Evolutionary conservation across 2,797 vertebrate species (phyloP).

Genomic region (Yasuhikotakia modesta): DNA sequence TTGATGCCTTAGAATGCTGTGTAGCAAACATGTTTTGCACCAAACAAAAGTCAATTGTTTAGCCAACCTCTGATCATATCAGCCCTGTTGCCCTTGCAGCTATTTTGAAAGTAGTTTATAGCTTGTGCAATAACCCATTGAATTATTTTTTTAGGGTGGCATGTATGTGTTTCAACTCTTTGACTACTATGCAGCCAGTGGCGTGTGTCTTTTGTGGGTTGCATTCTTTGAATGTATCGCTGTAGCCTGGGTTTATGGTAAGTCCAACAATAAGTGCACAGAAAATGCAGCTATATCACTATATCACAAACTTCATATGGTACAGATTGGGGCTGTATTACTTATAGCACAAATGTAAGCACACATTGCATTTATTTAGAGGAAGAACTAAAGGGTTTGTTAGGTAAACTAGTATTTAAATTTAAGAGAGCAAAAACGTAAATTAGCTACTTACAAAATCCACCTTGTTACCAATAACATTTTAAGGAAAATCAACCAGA

Average conservation of each 20-base stretch:
- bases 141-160: constrained; percentile 84
- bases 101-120: neutral
- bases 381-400: neutral
- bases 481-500: neutral
- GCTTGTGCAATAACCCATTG: neutral
- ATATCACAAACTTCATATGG: neutral
- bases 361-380: neutral
- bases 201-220: constrained; percentile 99
- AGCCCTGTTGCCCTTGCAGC: neutral
- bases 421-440: neutral
- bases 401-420: neutral
- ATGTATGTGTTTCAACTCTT: constrained; percentile 99
- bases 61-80: neutral
- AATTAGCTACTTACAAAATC: neutral
- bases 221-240: constrained; percentile 99
- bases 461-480: neutral
- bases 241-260: constrained; percentile 99
- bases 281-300: neutral
- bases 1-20: constrained; percentile 33
- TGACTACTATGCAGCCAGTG: constrained; percentile 99
- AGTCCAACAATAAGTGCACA: constrained; percentile 67
- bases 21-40: constrained; percentile 25
- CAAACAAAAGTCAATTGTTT: constrained; percentile 15
- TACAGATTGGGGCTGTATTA: neutral
- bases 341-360: neutral